Evolutionary conservation across 2,888 invertebrate species (phyloP).

Genomic region (Agrotis puta): DNA sequence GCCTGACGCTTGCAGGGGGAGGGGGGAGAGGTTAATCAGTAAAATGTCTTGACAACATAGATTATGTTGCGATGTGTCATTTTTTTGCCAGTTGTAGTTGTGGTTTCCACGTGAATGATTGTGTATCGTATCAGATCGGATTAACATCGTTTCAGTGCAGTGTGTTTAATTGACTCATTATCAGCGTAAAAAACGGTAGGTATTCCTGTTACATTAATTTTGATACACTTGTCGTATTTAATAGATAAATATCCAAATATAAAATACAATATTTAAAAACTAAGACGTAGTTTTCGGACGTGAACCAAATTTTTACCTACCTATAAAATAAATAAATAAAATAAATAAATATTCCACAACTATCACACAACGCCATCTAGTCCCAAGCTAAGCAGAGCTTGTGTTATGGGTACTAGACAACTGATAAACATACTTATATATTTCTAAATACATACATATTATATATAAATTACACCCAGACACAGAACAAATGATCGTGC

Average conservation of each 20-base stretch:
- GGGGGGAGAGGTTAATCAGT: slow-evolving; percentile 32
- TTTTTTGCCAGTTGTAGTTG: slow-evolving; percentile 54
- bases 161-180: slow-evolving; percentile 30
- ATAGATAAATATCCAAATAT: not conserved
- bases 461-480: too few species aligned
- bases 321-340: too few species aligned
- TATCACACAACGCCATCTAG: too few species aligned
- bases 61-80: slow-evolving; percentile 41
- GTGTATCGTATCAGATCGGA: slow-evolving; percentile 34
- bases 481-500: too few species aligned
- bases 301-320: not conserved
- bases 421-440: too few species aligned
- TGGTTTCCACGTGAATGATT: slow-evolving; percentile 46
- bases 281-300: not conserved
- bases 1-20: slow-evolving; percentile 24
- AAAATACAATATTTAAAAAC: not conserved
- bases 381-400: too few species aligned
- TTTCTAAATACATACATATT: too few species aligned
- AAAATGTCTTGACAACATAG: slow-evolving; percentile 39
- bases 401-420: too few species aligned
- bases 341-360: too few species aligned
- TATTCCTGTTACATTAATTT: slow-evolving; percentile 3
- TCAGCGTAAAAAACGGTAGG: not conserved
- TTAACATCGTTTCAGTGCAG: slow-evolving; percentile 40
- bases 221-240: not conserved